Percentiles rank a stretch among this genome's conserved stretches.
Evolutionary conservation across 2,113 vertebrate species (phyloP).

Genomic region (Pseudorectes ferrugineus): DNA sequence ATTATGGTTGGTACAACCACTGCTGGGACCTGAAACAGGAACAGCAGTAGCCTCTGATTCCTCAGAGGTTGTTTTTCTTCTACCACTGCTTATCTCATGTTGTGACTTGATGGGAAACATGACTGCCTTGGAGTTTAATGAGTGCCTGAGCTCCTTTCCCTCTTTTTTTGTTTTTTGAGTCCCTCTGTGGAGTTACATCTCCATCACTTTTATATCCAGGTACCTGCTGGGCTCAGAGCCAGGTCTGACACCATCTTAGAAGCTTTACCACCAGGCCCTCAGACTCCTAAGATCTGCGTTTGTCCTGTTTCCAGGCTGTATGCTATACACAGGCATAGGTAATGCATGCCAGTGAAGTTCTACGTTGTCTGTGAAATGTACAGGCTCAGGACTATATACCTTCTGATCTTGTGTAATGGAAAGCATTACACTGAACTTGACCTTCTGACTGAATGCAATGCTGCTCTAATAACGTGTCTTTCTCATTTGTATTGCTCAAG

Average conservation of each 20-base stretch:
- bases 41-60: neutral
- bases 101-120: rapidly evolving
- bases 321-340: neutral
- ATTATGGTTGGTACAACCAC: neutral
- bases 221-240: neutral
- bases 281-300: neutral
- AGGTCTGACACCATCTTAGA: neutral
- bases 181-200: neutral
- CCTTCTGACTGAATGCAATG: neutral
- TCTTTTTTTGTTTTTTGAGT: neutral
- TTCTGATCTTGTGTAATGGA: neutral
- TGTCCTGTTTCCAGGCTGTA: neutral
- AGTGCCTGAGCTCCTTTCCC: neutral
- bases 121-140: neutral
- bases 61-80: neutral
- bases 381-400: neutral
- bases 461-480: neutral
- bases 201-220: neutral
- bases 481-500: neutral
- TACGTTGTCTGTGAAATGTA: neutral
- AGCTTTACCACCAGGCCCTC: neutral
- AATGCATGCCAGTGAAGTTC: neutral
- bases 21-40: neutral
- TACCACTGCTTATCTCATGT: neutral
- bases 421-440: neutral